These are phyloP conservation scores for Megalurothrips usitatus DNA, from an alignment of 2,888 invertebrate species.

Conservation along the genomic window DNA sequence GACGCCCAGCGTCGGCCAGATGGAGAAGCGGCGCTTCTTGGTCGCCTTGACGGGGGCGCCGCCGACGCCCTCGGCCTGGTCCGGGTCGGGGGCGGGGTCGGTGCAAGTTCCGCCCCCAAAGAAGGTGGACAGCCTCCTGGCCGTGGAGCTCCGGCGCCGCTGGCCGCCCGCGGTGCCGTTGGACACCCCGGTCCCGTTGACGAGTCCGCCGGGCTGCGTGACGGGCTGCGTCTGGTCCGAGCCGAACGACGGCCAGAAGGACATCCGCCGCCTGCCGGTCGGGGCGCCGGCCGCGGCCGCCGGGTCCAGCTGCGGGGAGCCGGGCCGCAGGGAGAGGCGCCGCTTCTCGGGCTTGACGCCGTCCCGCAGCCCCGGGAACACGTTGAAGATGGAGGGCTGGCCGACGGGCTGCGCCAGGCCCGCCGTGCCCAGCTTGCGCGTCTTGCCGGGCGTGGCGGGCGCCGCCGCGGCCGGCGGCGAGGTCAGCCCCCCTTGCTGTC, in stretches of 20 bases:
- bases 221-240: not conserved
- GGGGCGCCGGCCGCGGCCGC: not conserved
- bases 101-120: not conserved
- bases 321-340: not conserved
- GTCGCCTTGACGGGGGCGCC: not conserved
- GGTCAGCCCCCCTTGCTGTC: not conserved
- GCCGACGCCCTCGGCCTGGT: not conserved
- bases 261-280: not conserved
- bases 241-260: conserved; percentile 17
- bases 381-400: conserved; percentile 9
- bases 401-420: not conserved
- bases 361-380: conserved; percentile 10
- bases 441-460: conserved; percentile 11
- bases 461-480: not conserved
- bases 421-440: conserved; percentile 17
- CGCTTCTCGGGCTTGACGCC: not conserved
- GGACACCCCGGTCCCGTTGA: no score
- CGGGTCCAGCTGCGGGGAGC: not conserved
- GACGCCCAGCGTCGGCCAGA: conserved; percentile 1
- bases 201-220: not conserved
- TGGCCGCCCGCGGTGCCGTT: no score
- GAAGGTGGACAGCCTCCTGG: conserved; percentile 5
- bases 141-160: not conserved
- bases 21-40: conserved; percentile 3
- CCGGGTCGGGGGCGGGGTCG: conserved; percentile 3